Evolutionary conservation across 2,888 invertebrate species (phyloP).

Genomic region (Drosophila hawaiiensis): DNA sequence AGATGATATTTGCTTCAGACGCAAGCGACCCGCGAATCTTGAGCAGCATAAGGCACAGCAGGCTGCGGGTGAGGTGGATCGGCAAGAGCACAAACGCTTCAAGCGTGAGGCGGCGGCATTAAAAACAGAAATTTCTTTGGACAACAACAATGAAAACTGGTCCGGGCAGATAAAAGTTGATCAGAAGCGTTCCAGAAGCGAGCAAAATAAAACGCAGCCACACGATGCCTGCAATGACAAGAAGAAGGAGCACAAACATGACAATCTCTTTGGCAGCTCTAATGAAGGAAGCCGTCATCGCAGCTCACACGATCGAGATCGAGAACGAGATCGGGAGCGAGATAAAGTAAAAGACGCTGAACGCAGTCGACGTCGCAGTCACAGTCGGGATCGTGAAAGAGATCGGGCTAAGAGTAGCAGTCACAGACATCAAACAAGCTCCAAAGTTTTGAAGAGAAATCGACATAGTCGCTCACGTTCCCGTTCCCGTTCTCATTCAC

Average conservation of each 20-base stretch:
- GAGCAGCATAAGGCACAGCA: background rate
- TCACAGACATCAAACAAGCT: background rate
- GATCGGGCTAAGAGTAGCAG: constrained; percentile 17
- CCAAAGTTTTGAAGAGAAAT: constrained; percentile 1
- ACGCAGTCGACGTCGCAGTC: constrained; percentile 19
- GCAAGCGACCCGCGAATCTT: constrained; percentile 46
- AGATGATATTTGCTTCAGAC: constrained; percentile 83
- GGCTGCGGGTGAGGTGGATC: background rate
- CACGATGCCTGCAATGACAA: background rate
- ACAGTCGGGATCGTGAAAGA: constrained; percentile 26
- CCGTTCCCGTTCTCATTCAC: constrained; percentile 9
- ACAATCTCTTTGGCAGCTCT: background rate
- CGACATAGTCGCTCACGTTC: constrained; percentile 40
- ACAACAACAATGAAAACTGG: constrained; percentile 4
- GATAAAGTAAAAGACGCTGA: background rate
- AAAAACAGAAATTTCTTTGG: background rate
- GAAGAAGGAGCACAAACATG: constrained; percentile 9
- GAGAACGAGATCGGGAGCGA: background rate
- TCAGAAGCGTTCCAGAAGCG: background rate
- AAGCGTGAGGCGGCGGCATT: background rate
- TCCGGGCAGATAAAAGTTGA: background rate
- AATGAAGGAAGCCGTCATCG: constrained; percentile 3
- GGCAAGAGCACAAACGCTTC: constrained; percentile 16
- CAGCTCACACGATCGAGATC: constrained; percentile 9
- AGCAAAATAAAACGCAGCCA: background rate